A percentile compares a stretch with the other conserved stretches of the same genome.
Evolutionary conservation across 2,797 vertebrate species (phyloP).

Genomic region (Euphonia xanthogaster): DNA sequence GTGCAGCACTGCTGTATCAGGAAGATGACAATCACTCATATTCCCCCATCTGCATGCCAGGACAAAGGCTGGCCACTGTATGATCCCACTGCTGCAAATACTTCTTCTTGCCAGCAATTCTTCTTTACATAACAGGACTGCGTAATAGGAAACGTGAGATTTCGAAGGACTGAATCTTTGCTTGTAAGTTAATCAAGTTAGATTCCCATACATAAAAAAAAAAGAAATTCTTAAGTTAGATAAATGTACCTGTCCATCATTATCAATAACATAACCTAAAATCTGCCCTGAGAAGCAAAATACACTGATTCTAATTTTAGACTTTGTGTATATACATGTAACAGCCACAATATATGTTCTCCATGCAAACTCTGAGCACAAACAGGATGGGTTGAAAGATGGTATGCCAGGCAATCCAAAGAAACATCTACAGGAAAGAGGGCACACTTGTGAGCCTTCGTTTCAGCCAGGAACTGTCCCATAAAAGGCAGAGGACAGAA

Average conservation of each 20-base stretch:
- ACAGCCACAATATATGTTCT: background rate
- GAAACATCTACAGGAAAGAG: background rate
- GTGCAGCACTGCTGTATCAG: background rate
- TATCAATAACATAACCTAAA: background rate
- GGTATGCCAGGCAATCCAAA: background rate
- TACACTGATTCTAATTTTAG: background rate
- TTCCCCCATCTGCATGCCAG: background rate
- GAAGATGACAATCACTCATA: background rate
- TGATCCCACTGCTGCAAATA: background rate
- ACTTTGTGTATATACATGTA: background rate
- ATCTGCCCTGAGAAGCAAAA: background rate
- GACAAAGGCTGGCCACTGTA: background rate
- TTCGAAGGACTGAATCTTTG: background rate
- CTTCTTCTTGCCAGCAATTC: background rate
- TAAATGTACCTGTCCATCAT: background rate
- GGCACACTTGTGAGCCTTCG: background rate
- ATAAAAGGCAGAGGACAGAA: conserved; percentile 32
- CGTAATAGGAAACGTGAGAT: background rate
- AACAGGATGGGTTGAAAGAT: background rate
- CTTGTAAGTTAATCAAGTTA: background rate
- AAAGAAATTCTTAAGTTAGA: background rate
- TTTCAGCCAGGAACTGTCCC: background rate
- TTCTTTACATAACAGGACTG: background rate
- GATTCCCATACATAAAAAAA: background rate
- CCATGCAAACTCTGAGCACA: background rate